These are phyloP conservation scores for Lepilemur septentrionalis DNA, from an alignment of 2,797 vertebrate genomes.

Conservation along the genomic window DNA sequence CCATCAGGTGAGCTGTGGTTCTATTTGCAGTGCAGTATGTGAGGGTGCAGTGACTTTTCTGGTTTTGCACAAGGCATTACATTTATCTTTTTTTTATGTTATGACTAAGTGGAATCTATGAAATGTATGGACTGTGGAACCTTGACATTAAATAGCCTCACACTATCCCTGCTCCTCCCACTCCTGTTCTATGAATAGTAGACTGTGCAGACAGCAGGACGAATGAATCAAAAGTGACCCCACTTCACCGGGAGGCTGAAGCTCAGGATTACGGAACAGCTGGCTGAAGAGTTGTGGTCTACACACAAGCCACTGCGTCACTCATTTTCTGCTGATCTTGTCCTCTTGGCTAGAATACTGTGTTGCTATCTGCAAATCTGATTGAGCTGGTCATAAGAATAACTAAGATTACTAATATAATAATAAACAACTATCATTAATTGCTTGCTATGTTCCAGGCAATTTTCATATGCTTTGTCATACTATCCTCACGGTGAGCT, in stretches of 20 bases:
- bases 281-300: not conserved
- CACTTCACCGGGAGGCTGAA: not conserved
- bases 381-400: not conserved
- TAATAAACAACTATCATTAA: conserved; percentile 16
- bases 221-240: conserved; percentile 45
- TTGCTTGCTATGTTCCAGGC: not conserved
- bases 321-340: not conserved
- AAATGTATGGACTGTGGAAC: conserved; percentile 46
- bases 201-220: conserved; percentile 42
- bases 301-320: not conserved
- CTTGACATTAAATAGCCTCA: conserved; percentile 70
- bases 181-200: conserved; percentile 69
- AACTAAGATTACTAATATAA: not conserved
- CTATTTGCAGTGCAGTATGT: conserved; percentile 30
- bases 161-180: conserved; percentile 57
- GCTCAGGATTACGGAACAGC: not conserved
- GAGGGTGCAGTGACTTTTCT: conserved; percentile 30
- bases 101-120: conserved; percentile 63
- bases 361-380: not conserved
- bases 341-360: not conserved
- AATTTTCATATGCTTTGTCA: not conserved
- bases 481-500: not conserved
- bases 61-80: conserved; percentile 40
- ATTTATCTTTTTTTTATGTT: conserved; percentile 59
- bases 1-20: conserved; percentile 26